Conservation (phyloP, 2,888 invertebrate species). For the Cremastinae sp. region DNA sequence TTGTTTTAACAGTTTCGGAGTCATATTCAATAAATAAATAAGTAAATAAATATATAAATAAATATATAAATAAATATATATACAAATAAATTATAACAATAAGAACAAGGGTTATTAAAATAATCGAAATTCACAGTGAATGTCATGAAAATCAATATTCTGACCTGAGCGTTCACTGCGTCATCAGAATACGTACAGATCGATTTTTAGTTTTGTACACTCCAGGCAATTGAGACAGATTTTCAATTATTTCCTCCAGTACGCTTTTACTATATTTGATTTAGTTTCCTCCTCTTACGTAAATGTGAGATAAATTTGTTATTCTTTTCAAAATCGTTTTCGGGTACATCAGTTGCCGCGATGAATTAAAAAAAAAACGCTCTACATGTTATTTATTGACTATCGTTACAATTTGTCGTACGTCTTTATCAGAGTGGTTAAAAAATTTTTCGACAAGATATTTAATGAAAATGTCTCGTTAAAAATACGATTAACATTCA, state of each 20-base stretch:
- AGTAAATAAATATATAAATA: too few relatives aligned
- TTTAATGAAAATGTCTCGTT: not conserved
- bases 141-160: constrained; percentile 64
- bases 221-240: constrained; percentile 50
- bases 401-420: constrained; percentile 70
- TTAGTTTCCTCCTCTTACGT: constrained; percentile 28
- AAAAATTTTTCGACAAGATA: constrained; percentile 37
- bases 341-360: constrained; percentile 27
- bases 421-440: constrained; percentile 38
- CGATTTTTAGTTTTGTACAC: constrained; percentile 59
- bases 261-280: not conserved
- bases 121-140: constrained; percentile 19
- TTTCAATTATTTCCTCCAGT: constrained; percentile 19
- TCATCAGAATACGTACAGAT: constrained; percentile 51
- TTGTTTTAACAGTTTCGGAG: too few relatives aligned
- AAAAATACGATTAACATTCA: not conserved
- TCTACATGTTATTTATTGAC: constrained; percentile 71
- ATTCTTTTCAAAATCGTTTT: constrained; percentile 9
- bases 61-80: too few relatives aligned
- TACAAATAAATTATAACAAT: constrained; percentile 34
- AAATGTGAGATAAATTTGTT: constrained; percentile 38
- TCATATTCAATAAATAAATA: too few relatives aligned
- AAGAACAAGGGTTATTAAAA: constrained; percentile 11
- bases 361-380: constrained; percentile 43
- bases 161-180: constrained; percentile 66